Percentiles rank a stretch among this genome's conserved stretches.
phyloP scores from a whole-genome alignment of 2,888 invertebrate genomes.

The Dusona sp. region DNA sequence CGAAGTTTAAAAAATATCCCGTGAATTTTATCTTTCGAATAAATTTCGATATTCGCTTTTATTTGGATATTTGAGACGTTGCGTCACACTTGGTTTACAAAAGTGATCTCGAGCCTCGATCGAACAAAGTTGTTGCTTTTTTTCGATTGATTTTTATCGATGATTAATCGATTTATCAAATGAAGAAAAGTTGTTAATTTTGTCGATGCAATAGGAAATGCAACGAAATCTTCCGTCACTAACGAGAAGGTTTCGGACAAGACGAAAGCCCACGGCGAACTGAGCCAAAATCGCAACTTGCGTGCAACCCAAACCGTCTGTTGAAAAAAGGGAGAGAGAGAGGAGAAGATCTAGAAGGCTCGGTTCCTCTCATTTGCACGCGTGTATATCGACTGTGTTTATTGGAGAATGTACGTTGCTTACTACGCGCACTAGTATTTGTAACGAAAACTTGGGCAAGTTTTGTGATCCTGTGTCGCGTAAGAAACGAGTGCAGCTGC shows the following conservation, averaged over 20 bases:
- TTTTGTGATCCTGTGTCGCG: conserved; percentile 28
- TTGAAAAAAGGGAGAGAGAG: conserved; percentile 38
- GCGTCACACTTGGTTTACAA: not conserved
- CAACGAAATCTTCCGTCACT: not conserved
- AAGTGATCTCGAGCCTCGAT: not conserved
- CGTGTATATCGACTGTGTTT: conserved; percentile 10
- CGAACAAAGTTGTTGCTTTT: not conserved
- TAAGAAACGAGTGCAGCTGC: conserved; percentile 65
- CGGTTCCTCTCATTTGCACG: not conserved
- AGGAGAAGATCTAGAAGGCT: conserved; percentile 56
- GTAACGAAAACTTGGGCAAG: conserved; percentile 48
- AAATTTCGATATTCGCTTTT: not conserved
- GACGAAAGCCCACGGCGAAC: conserved; percentile 72
- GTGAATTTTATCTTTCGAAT: not conserved
- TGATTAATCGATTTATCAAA: not conserved
- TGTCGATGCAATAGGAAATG: not conserved
- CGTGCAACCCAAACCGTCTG: conserved; percentile 21
- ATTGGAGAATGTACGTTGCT: conserved; percentile 15
- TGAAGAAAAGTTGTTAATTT: not conserved
- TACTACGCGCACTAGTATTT: not conserved
- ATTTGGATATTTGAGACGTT: not conserved
- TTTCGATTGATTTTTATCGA: not conserved
- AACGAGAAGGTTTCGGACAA: conserved; percentile 50
- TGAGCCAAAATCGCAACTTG: conserved; percentile 64
- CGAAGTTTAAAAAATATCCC: not conserved